Conservation (phyloP, 1,140 invertebrate species). For the Trachymyrmex septentrionalis region DNA sequence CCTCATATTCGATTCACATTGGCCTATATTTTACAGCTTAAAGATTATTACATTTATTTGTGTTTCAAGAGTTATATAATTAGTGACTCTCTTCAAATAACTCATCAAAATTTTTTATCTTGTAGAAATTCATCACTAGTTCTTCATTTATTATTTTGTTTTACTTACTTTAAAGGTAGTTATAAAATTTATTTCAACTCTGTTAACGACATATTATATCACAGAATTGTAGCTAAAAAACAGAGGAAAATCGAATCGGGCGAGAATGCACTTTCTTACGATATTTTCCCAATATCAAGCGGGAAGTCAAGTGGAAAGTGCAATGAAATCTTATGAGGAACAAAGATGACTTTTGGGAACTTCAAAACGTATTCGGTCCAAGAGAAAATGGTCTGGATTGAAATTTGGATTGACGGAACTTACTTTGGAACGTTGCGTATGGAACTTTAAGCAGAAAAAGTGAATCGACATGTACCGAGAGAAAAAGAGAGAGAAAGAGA, state of each 20-base stretch:
- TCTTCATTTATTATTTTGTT: neutral
- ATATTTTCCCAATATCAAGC: neutral
- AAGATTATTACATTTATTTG: too few relatives aligned
- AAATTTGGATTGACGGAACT: slow-evolving; percentile 17
- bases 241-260: neutral
- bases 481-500: too few relatives aligned
- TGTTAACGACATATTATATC: neutral
- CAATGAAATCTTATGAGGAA: slow-evolving; percentile 5
- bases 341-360: neutral
- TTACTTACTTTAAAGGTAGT: neutral
- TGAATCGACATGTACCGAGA: slow-evolving; percentile 33
- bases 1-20: too few relatives aligned
- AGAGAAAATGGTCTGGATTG: slow-evolving; percentile 2
- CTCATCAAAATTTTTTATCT: neutral
- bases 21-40: too few relatives aligned
- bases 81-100: neutral
- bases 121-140: neutral
- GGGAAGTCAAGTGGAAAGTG: neutral
- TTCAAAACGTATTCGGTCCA: neutral
- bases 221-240: neutral
- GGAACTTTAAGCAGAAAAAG: neutral
- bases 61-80: too few relatives aligned
- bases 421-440: neutral
- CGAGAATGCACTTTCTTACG: neutral
- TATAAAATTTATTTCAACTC: neutral